Percentiles rank a stretch among this genome's conserved stretches.
Conservation (phyloP, 2,113 vertebrate genomes). For the Zosterops lateralis region DNA sequence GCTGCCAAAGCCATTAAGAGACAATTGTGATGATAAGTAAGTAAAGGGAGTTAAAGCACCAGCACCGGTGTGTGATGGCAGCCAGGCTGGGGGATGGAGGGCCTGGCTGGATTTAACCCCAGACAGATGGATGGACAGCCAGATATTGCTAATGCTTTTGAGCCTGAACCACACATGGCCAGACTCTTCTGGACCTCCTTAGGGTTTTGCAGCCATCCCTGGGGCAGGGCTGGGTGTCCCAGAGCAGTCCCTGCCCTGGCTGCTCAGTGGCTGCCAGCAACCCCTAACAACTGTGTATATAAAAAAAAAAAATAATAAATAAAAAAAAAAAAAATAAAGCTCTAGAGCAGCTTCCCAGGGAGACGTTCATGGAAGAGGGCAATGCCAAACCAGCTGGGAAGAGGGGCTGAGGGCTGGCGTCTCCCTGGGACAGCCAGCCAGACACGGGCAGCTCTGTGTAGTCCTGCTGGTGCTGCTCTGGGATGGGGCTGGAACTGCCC, state of each 20-base stretch:
- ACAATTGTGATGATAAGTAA: conserved; percentile 49
- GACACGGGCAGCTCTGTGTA: background rate
- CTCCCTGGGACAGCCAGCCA: background rate
- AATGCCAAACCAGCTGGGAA: background rate
- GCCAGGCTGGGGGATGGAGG: background rate
- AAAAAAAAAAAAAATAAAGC: background rate
- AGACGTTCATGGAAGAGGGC: rapidly evolving
- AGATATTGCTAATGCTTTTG: background rate
- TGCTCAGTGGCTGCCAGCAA: background rate
- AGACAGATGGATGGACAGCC: background rate
- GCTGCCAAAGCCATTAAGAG: conserved; percentile 48
- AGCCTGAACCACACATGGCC: rapidly evolving
- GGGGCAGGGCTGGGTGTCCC: background rate
- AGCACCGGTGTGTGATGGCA: background rate
- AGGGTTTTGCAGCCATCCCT: background rate
- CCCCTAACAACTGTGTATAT: no score
- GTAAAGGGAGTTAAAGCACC: conserved; percentile 8
- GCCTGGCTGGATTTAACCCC: background rate
- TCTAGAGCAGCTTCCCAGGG: background rate
- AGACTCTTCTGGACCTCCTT: background rate
- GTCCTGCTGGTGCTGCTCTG: background rate
- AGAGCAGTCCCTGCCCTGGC: rapidly evolving
- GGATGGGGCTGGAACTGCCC: no score
- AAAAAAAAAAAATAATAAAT: no score
- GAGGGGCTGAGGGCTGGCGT: background rate